These are phyloP conservation scores for Ctenopoma multispine DNA, from an alignment of 2,797 vertebrate genomes.

Conservation along the genomic window DNA sequence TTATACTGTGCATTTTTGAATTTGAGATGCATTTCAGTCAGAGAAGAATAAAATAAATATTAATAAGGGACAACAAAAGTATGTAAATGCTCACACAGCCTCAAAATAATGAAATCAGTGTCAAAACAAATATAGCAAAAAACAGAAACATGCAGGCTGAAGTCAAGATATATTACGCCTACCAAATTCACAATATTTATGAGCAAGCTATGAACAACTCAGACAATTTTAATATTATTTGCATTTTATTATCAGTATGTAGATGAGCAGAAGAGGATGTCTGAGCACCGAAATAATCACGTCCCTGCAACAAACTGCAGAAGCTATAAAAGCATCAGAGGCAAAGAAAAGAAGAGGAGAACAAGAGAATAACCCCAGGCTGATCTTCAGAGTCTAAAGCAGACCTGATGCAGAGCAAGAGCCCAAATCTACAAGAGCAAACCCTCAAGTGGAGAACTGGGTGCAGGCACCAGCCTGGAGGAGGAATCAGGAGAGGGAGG, in stretches of 20 bases:
- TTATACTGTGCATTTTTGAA: background rate
- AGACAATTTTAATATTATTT: background rate
- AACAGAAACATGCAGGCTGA: background rate
- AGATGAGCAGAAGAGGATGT: background rate
- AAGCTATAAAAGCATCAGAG: no score
- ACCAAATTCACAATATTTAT: background rate
- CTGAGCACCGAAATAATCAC: background rate
- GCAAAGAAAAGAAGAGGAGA: background rate
- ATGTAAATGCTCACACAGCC: background rate
- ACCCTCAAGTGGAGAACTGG: conserved; percentile 20
- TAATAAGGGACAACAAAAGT: background rate
- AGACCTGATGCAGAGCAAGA: conserved; percentile 5
- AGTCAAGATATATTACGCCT: background rate
- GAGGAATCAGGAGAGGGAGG: conserved; percentile 40
- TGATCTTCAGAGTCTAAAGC: conserved; percentile 21
- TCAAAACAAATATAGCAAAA: background rate
- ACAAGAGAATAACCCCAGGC: conserved; percentile 9
- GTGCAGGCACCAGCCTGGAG: conserved; percentile 40
- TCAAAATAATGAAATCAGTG: background rate
- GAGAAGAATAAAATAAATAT: background rate
- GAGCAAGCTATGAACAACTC: background rate
- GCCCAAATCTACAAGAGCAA: conserved; percentile 3
- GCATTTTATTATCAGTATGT: background rate
- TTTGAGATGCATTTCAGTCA: background rate
- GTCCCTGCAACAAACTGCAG: background rate